Evolutionary conservation across 2,797 vertebrate species (phyloP), one percentile per base, ranked within the genome.

Genomic region (Neopelma chrysocephalum): DNA sequence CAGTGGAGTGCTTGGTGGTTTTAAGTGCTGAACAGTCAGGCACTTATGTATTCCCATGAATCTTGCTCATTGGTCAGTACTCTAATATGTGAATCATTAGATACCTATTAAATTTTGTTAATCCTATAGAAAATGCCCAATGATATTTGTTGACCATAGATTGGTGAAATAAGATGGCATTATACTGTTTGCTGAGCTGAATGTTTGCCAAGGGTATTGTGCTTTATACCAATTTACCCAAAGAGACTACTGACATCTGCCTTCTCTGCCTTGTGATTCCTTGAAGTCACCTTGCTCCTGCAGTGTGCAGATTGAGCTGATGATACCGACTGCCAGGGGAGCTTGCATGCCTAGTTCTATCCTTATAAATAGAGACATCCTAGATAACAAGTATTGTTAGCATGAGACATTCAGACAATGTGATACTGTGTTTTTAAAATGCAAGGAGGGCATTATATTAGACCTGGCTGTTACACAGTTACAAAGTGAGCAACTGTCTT

Each of bases 311-410:
- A 66, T 48, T 22, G 61, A 71, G 32, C 38, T 29, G 15, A 17
- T 0, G 4, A 4, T 66, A 83, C 29, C 0, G 1, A 53, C 71
- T 77, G 31, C 34, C 0, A 0, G 10, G 48, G n/a, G 43, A 75
- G 60, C 36, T 85, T 47, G 27, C n/a, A 4, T 62, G 38, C 51
- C 29, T 53, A 7, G 7, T 8, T 76, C 25, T 73, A 26, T 87
- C 54, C 51, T 64, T 62, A 29, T 64, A 50, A 85, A 60, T 7
- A 68, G 43, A 82, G 90, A 62, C 38, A 36, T 78, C n/a, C 15
- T 40, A 73, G 69, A 36, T 80, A 58, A 40, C 27, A 62, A 43
- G 51, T 36, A 5, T 10, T 47, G 26, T 53, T 66, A 80, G 47
- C 57, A 12, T 26, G 29, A 19, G 21, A 7, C 32, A 18, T 80